Base-by-base conservation (phyloP, 2,888 invertebrate genomes). In the Xestia sexstrigata region DNA sequence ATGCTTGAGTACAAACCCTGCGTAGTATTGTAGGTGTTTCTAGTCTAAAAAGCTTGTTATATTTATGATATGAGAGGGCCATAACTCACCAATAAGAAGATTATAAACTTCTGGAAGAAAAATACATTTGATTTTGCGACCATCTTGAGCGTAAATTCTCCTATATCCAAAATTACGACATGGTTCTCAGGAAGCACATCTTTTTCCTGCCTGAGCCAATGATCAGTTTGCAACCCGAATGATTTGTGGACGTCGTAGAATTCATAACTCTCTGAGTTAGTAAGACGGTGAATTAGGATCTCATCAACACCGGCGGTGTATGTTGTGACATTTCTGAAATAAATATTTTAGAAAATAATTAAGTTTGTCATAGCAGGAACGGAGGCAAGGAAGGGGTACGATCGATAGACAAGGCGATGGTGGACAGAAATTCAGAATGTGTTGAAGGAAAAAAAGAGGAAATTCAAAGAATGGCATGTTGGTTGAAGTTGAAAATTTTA, bases 41-140 rank as follows among this genome's bases (percentile, higher is more conserved):
- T 11, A 42, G 42, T 42, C 9, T 42, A 42, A 42, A 42, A 42
- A 42, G 42, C 42, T 42, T 42, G 9, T 9, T 9, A 42, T 42
- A 42, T 42, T 9, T 42, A 42, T 42, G 42, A 1, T 42, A 42
- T 42, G 42, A 42, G 9, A 42, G 42, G 9, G 42, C 42, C 39
- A n/a, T 20, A 11, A 91, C 93, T 93, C 88, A 96, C 96, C 92
- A 96, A 87, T 84, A 96, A 89, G 83, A 84, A 96, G 2, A 93
- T 47, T 2, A 95, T 20, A 65, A 94, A 95, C 84, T 95, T 95
- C 78, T 94, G 95, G 30, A 95, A 92, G 85, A 88, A 94, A 88
- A 96, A 93, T 17, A 96, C 81, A 74, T 96, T 96, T 55, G 90
- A 71, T 90, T 92, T 96, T 0, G 96, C 89, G 0, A 96, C 76